These are phyloP conservation scores for Planiliza haematocheilus DNA, from an alignment of 2,113 vertebrate genomes.

Conservation along the genomic window DNA sequence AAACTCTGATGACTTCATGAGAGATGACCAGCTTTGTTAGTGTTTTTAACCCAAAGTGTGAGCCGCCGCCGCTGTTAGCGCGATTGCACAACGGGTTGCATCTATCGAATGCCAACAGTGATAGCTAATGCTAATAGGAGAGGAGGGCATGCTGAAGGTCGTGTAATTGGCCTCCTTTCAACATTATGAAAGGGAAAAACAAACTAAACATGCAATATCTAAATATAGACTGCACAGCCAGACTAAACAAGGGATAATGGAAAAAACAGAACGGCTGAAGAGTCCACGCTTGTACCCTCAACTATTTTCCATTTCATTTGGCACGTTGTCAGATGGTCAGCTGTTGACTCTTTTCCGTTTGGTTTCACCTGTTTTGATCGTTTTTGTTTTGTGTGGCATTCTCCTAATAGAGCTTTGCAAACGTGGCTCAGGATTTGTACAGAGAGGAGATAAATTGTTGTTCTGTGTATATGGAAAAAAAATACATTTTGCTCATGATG, in stretches of 20 bases:
- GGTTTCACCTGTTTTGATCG: not conserved
- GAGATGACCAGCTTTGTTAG: constrained; percentile 26
- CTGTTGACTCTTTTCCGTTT: constrained; percentile 17
- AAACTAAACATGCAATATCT: not conserved
- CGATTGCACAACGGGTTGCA: constrained; percentile 10
- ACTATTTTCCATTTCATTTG: constrained; percentile 22
- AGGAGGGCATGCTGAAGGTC: constrained; percentile 16
- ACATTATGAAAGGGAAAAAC: constrained; percentile 24
- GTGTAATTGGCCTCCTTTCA: constrained; percentile 26
- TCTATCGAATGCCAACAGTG: constrained; percentile 11
- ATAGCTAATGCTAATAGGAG: constrained; percentile 31
- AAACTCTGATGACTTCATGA: constrained; percentile 10
- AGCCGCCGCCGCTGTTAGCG: constrained; percentile 6
- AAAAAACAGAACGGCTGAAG: not conserved
- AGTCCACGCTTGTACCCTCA: constrained; percentile 3
- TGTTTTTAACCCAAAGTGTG: constrained; percentile 18
- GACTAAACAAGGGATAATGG: not conserved
- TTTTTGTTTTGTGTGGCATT: not conserved
- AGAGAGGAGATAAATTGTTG: too few relatives aligned
- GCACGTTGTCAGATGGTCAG: not conserved
- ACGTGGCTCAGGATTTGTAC: not conserved
- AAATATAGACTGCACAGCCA: not conserved
- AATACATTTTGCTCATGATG: not conserved
- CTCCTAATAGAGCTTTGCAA: not conserved
- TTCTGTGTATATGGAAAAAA: not conserved